phyloP scores from a whole-genome alignment of 2,797 vertebrate genomes.

The Phrynocephalus vlangalii region DNA sequence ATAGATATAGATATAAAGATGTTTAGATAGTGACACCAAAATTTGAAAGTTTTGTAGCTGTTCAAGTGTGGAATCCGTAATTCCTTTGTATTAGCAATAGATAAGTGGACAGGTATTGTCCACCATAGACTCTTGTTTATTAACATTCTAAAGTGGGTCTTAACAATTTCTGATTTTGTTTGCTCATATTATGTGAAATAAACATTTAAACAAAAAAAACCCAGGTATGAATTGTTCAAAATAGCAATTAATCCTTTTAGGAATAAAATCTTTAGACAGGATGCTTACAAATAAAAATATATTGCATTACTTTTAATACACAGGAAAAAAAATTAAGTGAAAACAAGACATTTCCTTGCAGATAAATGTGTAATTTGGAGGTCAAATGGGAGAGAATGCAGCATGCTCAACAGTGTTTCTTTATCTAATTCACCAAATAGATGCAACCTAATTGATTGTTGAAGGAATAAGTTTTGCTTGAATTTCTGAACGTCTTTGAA shows the following conservation, averaged over 20 bases:
- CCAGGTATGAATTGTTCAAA: not conserved
- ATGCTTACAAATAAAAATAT: not conserved
- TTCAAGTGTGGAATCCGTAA: too few relatives aligned
- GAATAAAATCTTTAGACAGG: not conserved
- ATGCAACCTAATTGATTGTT: not conserved
- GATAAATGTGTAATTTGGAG: constrained; percentile 1
- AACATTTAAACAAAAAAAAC: too few relatives aligned
- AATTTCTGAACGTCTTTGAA: not conserved
- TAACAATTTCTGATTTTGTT: too few relatives aligned
- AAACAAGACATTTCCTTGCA: constrained; percentile 1
- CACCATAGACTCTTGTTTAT: too few relatives aligned
- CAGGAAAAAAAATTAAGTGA: not conserved
- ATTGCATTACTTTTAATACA: not conserved
- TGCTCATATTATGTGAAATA: too few relatives aligned
- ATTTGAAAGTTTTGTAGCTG: too few relatives aligned
- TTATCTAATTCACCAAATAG: constrained; percentile 20
- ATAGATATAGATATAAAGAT: too few relatives aligned
- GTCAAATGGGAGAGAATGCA: not conserved
- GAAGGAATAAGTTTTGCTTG: constrained; percentile 14
- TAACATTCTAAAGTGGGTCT: too few relatives aligned
- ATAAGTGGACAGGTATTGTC: too few relatives aligned
- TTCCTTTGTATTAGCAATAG: too few relatives aligned
- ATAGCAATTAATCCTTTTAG: constrained; percentile 22
- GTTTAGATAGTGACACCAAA: too few relatives aligned
- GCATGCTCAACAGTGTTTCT: not conserved